phyloP scores from a whole-genome alignment of 2,797 vertebrate genomes.

The Leptoclinus maculatus region DNA sequence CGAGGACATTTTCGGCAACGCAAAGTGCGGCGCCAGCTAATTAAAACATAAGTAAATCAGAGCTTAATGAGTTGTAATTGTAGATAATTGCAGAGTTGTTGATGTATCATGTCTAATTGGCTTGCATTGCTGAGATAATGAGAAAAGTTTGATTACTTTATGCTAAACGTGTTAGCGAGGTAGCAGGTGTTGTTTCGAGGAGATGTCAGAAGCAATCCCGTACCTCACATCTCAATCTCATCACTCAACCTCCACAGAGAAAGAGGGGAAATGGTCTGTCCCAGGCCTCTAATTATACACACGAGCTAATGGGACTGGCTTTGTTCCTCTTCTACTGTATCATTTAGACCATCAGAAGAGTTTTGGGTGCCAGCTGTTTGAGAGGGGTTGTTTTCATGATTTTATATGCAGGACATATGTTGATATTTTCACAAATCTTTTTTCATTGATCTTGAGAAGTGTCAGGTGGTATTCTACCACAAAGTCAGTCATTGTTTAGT shows the following conservation, averaged over 20 bases:
- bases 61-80: constrained; percentile 83
- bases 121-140: constrained; percentile 82
- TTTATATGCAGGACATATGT: constrained; percentile 27
- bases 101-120: constrained; percentile 83
- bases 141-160: constrained; percentile 86
- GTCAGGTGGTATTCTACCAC: constrained; percentile 7
- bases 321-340: constrained; percentile 38
- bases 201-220: constrained; percentile 77
- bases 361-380: constrained; percentile 3
- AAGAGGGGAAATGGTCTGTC: constrained; percentile 39
- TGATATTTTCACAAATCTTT: neutral
- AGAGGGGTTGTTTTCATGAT: neutral
- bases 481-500: constrained; percentile 17
- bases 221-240: constrained; percentile 78
- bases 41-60: constrained; percentile 85
- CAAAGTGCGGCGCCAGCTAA: constrained; percentile 69
- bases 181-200: constrained; percentile 80
- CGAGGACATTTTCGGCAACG: constrained; percentile 62
- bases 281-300: constrained; percentile 53
- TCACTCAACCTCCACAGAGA: constrained; percentile 58
- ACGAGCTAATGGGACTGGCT: constrained; percentile 29
- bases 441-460: constrained; percentile 13
- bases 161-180: constrained; percentile 78
- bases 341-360: constrained; percentile 38
- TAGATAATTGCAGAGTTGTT: constrained; percentile 83